Conservation (phyloP, 2,113 vertebrate species). For the Butorides virescens region DNA sequence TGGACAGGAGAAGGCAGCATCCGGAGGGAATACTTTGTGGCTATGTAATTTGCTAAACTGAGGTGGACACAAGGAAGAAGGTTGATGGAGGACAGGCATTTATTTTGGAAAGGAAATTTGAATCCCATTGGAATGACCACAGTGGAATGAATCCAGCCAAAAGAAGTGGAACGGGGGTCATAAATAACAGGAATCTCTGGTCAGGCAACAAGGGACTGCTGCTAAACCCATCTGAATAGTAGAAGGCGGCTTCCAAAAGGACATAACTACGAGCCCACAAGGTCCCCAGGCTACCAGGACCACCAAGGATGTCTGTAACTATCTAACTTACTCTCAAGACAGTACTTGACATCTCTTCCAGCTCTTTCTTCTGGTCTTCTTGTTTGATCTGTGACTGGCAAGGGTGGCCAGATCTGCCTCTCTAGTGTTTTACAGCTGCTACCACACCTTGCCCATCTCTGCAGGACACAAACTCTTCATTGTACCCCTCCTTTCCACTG, state of each 20-base stretch:
- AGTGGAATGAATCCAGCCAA: not conserved
- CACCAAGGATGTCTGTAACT: not conserved
- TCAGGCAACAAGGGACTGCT: not conserved
- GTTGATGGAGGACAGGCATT: not conserved
- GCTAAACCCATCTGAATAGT: not conserved
- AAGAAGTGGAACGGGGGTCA: not conserved
- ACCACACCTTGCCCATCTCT: not conserved
- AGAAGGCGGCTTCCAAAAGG: not conserved
- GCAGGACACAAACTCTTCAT: not conserved
- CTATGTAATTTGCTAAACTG: not conserved
- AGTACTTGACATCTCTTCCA: not conserved
- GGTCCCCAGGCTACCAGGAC: not conserved
- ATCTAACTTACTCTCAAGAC: not conserved
- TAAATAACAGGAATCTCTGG: conserved; percentile 19
- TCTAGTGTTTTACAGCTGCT: not conserved
- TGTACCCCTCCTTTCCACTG: not conserved
- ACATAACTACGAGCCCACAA: not conserved
- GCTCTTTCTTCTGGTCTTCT: not conserved
- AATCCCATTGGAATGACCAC: conserved; percentile 13
- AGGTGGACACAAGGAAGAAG: not conserved
- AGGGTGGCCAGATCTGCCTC: not conserved
- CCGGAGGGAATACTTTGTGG: not conserved
- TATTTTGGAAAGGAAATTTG: conserved; percentile 40
- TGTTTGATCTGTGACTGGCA: not conserved
- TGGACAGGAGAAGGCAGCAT: not conserved